Conservation (phyloP, 2,888 invertebrate genomes). For the Papilio demoleus region DNA sequence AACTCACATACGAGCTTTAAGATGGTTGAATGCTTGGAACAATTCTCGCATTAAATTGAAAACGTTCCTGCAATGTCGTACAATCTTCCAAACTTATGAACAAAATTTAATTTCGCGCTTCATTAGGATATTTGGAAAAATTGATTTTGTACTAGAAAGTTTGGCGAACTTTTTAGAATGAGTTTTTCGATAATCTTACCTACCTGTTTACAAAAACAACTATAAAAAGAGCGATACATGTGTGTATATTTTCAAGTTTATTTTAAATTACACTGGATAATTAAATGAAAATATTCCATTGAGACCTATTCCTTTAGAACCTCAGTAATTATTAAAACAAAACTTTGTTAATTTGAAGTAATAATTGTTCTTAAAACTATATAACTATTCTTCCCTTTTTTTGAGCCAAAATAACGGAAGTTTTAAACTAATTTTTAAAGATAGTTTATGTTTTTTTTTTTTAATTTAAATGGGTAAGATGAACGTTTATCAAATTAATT, state of each 20-base stretch:
- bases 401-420: background rate
- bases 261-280: no score
- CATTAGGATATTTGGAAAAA: conserved; percentile 1
- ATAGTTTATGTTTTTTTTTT: no score
- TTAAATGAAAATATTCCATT: no score
- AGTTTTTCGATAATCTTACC: no score
- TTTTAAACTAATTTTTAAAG: background rate
- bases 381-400: background rate
- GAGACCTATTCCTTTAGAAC: background rate
- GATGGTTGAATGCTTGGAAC: conserved; percentile 20
- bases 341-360: background rate
- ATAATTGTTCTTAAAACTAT: background rate
- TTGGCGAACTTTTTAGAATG: background rate
- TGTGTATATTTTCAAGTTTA: no score
- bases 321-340: background rate
- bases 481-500: no score
- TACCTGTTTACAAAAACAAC: no score
- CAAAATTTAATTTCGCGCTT: conserved; percentile 20
- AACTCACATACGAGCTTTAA: conserved; percentile 6
- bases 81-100: conserved; percentile 17
- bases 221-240: no score
- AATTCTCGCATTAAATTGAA: conserved; percentile 27
- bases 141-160: background rate
- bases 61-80: conserved; percentile 1
- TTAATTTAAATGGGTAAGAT: no score